Conservation (phyloP, 2,797 vertebrate species). For the Sebastes hubbsi region DNA sequence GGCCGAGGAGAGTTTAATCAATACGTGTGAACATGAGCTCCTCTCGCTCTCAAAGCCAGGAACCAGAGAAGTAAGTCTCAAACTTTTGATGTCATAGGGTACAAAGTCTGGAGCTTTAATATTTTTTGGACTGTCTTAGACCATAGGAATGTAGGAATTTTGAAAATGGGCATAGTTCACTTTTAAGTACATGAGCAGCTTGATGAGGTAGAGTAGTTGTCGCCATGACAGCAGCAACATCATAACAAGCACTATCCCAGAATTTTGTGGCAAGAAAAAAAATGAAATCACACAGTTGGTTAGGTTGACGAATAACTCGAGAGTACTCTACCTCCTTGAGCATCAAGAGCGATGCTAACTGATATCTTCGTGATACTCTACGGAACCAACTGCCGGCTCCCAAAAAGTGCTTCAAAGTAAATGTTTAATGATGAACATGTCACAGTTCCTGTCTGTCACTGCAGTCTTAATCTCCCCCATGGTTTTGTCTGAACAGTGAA, state of each 20-base stretch:
- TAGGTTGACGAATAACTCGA: neutral
- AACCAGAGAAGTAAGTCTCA: no score
- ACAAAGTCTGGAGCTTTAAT: no score
- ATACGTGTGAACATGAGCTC: no score
- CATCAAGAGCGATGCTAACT: no score
- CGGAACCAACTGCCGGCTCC: neutral
- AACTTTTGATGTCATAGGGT: no score
- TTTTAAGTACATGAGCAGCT: neutral
- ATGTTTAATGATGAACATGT: neutral
- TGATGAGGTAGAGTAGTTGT: neutral
- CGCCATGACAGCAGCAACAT: neutral
- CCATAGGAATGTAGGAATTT: no score
- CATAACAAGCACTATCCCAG: neutral
- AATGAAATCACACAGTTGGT: neutral
- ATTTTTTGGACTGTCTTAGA: no score
- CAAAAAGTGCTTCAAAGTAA: neutral
- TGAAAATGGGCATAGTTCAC: no score
- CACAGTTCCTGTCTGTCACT: neutral
- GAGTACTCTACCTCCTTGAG: neutral
- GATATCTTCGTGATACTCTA: neutral
- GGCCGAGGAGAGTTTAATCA: no score
- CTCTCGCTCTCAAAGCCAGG: no score
- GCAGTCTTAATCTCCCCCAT: neutral
- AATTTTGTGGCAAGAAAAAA: neutral
- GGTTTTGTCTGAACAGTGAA: slow-evolving; percentile 1